phyloP scores from a whole-genome alignment of 2,113 vertebrate genomes.

The Grallaria varia region DNA sequence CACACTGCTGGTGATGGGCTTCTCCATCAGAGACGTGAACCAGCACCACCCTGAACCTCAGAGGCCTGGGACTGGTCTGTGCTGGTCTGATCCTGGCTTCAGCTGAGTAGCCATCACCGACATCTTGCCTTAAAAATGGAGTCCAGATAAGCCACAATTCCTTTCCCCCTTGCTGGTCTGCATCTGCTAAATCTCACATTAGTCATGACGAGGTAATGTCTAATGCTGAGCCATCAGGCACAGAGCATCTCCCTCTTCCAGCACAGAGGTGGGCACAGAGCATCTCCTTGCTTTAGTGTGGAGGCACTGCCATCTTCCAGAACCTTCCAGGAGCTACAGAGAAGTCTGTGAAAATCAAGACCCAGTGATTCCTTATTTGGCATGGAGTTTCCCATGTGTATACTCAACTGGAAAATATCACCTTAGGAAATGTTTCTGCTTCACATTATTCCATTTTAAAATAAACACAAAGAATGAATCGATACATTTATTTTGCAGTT shows the following conservation, averaged over 20 bases:
- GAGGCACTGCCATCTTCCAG: background rate
- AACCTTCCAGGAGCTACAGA: background rate
- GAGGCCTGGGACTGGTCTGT: background rate
- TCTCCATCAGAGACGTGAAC: background rate
- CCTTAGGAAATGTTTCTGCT: background rate
- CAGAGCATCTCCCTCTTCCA: background rate
- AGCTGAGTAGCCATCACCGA: background rate
- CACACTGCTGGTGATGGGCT: background rate
- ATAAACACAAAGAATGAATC: background rate
- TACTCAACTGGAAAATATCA: background rate
- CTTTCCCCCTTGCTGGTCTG: background rate
- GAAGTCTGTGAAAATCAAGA: background rate
- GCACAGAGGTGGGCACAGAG: background rate
- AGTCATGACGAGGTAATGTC: background rate
- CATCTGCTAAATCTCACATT: background rate
- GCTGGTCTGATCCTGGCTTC: background rate
- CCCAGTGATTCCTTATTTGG: background rate
- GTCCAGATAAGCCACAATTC: rapidly evolving
- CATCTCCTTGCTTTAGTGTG: background rate
- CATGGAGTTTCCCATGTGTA: background rate
- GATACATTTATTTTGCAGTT: background rate
- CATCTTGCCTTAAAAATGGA: background rate
- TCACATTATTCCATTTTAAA: background rate
- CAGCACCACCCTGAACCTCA: background rate
- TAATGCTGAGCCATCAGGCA: background rate